Base-by-base conservation (phyloP, 1,140 invertebrate species). In the Drosophila littoralis region DNA sequence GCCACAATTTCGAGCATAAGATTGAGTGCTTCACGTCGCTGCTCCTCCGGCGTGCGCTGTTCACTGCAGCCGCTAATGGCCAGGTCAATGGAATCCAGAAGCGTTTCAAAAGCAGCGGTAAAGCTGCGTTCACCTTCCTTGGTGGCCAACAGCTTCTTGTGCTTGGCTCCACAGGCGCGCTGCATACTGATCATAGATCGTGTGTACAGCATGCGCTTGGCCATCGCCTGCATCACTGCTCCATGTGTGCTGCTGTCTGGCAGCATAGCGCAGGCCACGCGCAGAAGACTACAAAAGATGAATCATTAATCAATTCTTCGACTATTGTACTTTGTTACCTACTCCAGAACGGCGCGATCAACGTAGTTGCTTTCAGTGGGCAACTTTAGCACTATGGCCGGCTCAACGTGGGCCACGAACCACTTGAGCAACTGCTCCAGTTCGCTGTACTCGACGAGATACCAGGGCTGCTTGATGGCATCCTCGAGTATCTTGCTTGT, bases 381-480 rank as follows among this genome's bases (percentile, higher is more conserved):
- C 28, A 85, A 75, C 74, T 92, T 92, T 10, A 97, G 93, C 36
- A 97, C 94, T 71, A 96, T 95, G 61, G 93, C 92, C 0, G 96
- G 95, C 93, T 97, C 96, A 91, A 95, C 96, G 51, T 95, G 95
- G 93, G 95, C 95, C 2, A 97, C 94, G 71, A 96, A 95, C 96
- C 96, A 97, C 81, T 96, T 96, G 58, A 96, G 93, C 15, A 96
- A 93, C 57, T 94, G 94, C 80, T 96, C 95, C 73, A 95, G 95
- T 28, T 94, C 93, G 8, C 92, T 91, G n/a, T 94, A 94, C 67
- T 96, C 95, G 7, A 97, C 92, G 36, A 94, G 88, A 67, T 95
- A 93, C 96, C 96, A 97, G 1, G 95, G 93, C 91, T 95, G 96
- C 58, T 93, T 93, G 79, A 96, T 94, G 7, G 95, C 94, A 72